Conservation (phyloP, 2,888 invertebrate species). For the Zygaena filipendulae region DNA sequence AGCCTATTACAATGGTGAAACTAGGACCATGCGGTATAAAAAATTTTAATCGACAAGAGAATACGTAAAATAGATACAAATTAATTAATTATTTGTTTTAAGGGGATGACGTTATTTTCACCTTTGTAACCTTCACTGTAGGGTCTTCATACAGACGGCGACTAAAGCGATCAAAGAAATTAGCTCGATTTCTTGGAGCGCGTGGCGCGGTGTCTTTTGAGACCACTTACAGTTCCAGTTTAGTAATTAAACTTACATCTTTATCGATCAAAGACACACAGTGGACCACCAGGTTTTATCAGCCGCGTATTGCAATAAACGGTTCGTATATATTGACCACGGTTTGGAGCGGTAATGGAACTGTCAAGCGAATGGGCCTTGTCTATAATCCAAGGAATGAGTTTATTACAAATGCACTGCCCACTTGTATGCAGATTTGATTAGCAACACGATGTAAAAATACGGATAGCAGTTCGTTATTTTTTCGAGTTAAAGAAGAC, state of each 20-base stretch:
- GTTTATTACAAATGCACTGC: slow-evolving; percentile 46
- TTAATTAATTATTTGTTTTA: too few relatives aligned
- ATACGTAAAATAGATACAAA: too few relatives aligned
- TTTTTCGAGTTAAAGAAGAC: neutral
- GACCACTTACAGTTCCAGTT: slow-evolving; percentile 41
- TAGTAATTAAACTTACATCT: slow-evolving; percentile 64
- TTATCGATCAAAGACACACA: slow-evolving; percentile 55
- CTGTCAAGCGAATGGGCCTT: slow-evolving; percentile 45
- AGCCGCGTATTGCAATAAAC: slow-evolving; percentile 30
- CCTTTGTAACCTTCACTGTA: too few relatives aligned
- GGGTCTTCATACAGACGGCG: too few relatives aligned
- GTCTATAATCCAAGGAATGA: slow-evolving; percentile 51
- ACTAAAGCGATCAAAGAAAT: too few relatives aligned
- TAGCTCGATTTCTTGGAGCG: too few relatives aligned
- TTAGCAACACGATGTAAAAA: slow-evolving; percentile 23
- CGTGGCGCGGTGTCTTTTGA: slow-evolving; percentile 53
- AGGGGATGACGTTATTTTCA: too few relatives aligned
- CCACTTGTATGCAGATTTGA: slow-evolving; percentile 34
- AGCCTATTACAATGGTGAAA: too few relatives aligned
- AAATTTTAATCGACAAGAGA: too few relatives aligned
- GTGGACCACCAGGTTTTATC: slow-evolving; percentile 54
- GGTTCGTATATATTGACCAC: slow-evolving; percentile 44
- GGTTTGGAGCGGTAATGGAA: slow-evolving; percentile 46
- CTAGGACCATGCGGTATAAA: too few relatives aligned
- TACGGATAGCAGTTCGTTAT: slow-evolving; percentile 23